Evolutionary conservation across 2,888 invertebrate genomes (phyloP).

Genomic region (Strigamia crassipes): DNA sequence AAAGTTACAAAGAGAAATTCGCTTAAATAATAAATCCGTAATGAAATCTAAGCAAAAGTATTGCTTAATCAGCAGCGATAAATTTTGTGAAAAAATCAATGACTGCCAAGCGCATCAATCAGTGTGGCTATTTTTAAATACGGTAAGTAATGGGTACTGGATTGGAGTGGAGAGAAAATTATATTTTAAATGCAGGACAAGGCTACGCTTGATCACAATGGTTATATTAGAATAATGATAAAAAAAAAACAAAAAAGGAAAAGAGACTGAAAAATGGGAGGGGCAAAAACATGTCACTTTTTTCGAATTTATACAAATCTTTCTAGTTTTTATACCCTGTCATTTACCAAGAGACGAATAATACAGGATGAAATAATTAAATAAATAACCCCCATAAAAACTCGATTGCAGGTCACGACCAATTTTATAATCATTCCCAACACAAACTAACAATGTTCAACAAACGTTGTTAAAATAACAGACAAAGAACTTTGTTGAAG

Average conservation of each 20-base stretch:
- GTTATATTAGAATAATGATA: not conserved
- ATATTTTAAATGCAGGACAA: slow-evolving; percentile 1
- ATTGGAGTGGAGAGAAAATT: not conserved
- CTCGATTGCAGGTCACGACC: not conserved
- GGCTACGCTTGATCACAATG: not conserved
- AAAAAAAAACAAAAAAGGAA: not conserved
- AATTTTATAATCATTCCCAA: not conserved
- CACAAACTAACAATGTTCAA: not conserved
- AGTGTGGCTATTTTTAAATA: not conserved
- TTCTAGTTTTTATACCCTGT: not conserved
- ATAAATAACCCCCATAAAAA: not conserved
- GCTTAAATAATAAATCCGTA: no score
- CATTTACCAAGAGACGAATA: not conserved
- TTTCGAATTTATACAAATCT: slow-evolving; percentile 3
- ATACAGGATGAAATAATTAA: not conserved
- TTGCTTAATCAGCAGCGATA: not conserved
- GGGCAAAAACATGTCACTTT: slow-evolving; percentile 3
- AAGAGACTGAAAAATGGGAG: slow-evolving; percentile 2
- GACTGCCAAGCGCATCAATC: slow-evolving; percentile 7
- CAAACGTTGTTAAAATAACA: no score
- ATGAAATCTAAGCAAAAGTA: not conserved
- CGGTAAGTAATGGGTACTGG: not conserved
- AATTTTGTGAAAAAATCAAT: not conserved
- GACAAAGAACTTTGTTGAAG: no score
- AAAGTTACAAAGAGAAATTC: no score